Evolutionary conservation across 2,888 invertebrate genomes (phyloP), one percentile per base, ranked within the genome.

Genomic region (Lepidocyrtoides sp.): DNA sequence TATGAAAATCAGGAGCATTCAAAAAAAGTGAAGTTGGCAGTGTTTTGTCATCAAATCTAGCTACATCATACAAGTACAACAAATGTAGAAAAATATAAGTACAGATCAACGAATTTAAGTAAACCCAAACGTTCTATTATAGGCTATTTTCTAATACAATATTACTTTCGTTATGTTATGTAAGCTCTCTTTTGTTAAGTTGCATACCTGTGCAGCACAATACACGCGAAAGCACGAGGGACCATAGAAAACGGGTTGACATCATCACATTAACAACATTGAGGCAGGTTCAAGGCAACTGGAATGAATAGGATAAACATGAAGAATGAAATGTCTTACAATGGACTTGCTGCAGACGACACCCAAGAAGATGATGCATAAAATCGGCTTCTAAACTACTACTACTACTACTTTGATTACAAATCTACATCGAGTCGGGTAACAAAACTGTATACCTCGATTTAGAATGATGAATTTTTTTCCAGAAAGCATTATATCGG

Each of bases 261-360:
- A 69, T 8, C 20, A 41, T 2, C 12, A 12, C 29, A 66, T 14
- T 32, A 66, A 75, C 41, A 44, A n/a, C 2, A 36, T 72, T 72
- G 72, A 72, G 84, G 69, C 69, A 84, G 84, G 84, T 84, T 84
- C 84, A 84, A 84, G 84, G 84, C 69, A 51, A 83, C 60, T 1
- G 12, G 7, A 32, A 82, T n/a, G 36, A 14, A 57, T 32, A 41
- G 57, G n/a, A n/a, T 32, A 8, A 4, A 4, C 12, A 17, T 2
- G 2, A 54, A 20, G 54, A 54, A n/a, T 54, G 54, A 17, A 54
- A n/a, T 54, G 54, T 2, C 17, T 54, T n/a, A 36, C 36, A 60
- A 26, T 60, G 20, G 20, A 8, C 36, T 36, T 36, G 29, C 17
- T 32, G 12, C 29, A 79, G 17, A 51, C 48, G 77, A 77, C 77